These are phyloP conservation scores for Boloria euphrosyne DNA, from an alignment of 2,888 invertebrate species.

Conservation along the genomic window DNA sequence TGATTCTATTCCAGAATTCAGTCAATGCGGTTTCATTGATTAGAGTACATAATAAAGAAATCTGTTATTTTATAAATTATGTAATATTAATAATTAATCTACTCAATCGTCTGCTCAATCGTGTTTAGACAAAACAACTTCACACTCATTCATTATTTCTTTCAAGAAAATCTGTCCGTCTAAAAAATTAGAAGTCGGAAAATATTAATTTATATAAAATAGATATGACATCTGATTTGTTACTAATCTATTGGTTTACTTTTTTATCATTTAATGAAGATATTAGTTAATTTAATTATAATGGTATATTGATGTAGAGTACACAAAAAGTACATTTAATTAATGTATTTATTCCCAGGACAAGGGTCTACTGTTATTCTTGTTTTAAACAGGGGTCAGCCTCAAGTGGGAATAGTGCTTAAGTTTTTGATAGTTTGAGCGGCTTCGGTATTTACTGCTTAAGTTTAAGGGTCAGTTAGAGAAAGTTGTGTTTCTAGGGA, in stretches of 20 bases:
- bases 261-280: neutral
- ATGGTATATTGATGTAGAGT: conserved; percentile 43
- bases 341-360: conserved; percentile 49
- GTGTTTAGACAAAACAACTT: too few species aligned
- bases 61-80: neutral
- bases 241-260: neutral
- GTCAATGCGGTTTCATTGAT: neutral
- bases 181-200: too few species aligned
- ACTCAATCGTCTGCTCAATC: too few species aligned
- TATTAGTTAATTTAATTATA: conserved; percentile 5
- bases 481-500: conserved; percentile 64
- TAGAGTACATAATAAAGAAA: neutral
- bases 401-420: conserved; percentile 69
- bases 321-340: conserved; percentile 48
- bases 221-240: too few species aligned
- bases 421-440: conserved; percentile 81
- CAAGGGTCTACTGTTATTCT: conserved; percentile 54
- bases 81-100: neutral
- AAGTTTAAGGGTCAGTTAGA: conserved; percentile 75
- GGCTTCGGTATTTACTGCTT: conserved; percentile 78
- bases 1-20: conserved; percentile 9
- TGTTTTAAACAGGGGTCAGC: conserved; percentile 63
- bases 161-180: too few species aligned
- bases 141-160: too few species aligned
- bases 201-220: too few species aligned